Base-by-base conservation (phyloP, 2,113 vertebrate genomes). In the Mirounga angustirostris region DNA sequence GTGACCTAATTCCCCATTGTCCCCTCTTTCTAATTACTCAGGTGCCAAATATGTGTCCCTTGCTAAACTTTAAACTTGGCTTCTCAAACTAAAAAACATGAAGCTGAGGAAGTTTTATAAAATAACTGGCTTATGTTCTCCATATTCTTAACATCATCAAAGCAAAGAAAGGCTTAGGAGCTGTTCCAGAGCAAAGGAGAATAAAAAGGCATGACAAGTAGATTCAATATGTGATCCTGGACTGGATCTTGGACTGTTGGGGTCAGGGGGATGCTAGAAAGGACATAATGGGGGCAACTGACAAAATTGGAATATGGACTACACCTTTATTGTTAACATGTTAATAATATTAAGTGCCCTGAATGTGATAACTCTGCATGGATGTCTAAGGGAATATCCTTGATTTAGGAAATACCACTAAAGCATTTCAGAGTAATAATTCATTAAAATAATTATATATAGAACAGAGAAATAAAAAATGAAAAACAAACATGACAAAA, bases 51-150 rank as follows among this genome's bases (percentile, higher is more conserved):
- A 26, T 50, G 3, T 59, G 24, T 36, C 22, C 7, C 50, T 87
- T 63, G 26, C 28, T 71, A 83, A 91, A 80, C 56, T 84, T 84
- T 74, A 69, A 79, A 91, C 12, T 91, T 10, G 21, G 2, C 50
- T 65, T 91, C 71, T 84, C 50, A 79, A 91, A 81, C 14, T 33
- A 58, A 83, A 91, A 87, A 78, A 36, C 4, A 1, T 7, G 33
- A 76, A 95, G 59, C 30, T 73, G 16, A 95, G 50, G 11, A 88
- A 95, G 79, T 80, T 83, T 89, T 80, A 14, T 80, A 61, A 52
- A 94, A 59, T 54, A 96, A 54, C n/a, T 74, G 33, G 56, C n/a
- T 71, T 14, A 40, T 67, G 36, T 73, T 82, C 28, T 63, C 63
- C 91, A 80, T 16, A 80, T 84, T 90, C 50, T 71, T 93, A 63